Evolutionary conservation across 2,113 vertebrate species (phyloP).

Genomic region (Brienomyrus longianalis): DNA sequence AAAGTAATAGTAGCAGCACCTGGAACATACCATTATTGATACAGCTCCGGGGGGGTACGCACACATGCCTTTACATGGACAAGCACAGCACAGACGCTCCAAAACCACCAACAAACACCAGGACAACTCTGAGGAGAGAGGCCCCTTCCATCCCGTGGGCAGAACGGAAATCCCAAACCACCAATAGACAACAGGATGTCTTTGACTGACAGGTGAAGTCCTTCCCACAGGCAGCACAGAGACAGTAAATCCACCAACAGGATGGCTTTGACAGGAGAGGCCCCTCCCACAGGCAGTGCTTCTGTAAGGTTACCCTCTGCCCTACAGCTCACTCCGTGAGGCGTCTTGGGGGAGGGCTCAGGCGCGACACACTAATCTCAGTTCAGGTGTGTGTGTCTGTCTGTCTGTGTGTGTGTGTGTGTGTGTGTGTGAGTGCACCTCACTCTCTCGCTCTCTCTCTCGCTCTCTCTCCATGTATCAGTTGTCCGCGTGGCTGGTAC

Average conservation of each 20-base stretch:
- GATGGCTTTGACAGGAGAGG: background rate
- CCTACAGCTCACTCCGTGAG: background rate
- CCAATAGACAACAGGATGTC: background rate
- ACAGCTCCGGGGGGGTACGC: background rate
- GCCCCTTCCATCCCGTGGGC: background rate
- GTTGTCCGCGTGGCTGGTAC: constrained; percentile 23
- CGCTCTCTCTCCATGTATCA: background rate
- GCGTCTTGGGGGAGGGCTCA: background rate
- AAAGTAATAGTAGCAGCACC: background rate
- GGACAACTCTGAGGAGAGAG: background rate
- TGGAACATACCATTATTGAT: background rate
- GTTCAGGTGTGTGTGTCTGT: background rate
- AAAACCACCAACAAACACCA: constrained; percentile 14
- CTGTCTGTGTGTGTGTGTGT: background rate
- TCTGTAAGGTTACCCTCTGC: background rate
- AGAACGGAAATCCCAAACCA: background rate
- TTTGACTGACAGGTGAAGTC: background rate
- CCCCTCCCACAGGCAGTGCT: background rate
- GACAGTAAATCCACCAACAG: background rate
- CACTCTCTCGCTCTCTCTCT: background rate
- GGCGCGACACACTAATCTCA: background rate
- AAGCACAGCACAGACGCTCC: background rate
- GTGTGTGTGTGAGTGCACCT: background rate
- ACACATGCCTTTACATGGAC: background rate
- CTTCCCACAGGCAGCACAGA: background rate